phyloP scores from a whole-genome alignment of 2,113 vertebrate species.

The Balaeniceps rex region DNA sequence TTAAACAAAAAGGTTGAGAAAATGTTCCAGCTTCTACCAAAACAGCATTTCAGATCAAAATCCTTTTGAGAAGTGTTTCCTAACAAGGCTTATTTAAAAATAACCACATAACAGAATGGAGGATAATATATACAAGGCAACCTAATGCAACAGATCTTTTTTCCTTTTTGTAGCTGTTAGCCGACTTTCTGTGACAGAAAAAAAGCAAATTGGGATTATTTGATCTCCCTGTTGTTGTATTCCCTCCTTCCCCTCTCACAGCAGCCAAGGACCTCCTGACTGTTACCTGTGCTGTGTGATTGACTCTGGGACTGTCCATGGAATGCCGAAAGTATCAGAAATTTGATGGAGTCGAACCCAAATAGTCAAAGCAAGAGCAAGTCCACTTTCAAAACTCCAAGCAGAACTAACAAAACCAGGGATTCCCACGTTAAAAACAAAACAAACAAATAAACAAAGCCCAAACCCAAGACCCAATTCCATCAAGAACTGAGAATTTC shows the following conservation, averaged over 20 bases:
- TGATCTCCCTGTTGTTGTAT: neutral
- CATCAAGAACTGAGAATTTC: neutral
- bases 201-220: neutral
- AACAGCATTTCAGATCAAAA: neutral
- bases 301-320: neutral
- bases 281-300: neutral
- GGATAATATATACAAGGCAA: neutral
- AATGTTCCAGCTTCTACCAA: neutral
- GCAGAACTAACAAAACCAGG: neutral
- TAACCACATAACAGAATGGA: neutral
- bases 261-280: neutral
- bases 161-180: neutral
- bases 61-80: neutral
- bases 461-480: neutral
- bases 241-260: neutral
- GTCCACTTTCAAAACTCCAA: neutral
- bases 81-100: neutral
- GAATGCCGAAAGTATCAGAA: neutral
- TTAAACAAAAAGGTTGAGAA: neutral
- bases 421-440: accelerated
- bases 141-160: neutral
- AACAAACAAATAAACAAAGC: neutral
- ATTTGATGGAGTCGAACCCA: neutral
- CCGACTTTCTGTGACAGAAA: neutral
- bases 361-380: neutral